Conservation (phyloP, 1,140 invertebrate genomes). For the Hermetia illucens region DNA sequence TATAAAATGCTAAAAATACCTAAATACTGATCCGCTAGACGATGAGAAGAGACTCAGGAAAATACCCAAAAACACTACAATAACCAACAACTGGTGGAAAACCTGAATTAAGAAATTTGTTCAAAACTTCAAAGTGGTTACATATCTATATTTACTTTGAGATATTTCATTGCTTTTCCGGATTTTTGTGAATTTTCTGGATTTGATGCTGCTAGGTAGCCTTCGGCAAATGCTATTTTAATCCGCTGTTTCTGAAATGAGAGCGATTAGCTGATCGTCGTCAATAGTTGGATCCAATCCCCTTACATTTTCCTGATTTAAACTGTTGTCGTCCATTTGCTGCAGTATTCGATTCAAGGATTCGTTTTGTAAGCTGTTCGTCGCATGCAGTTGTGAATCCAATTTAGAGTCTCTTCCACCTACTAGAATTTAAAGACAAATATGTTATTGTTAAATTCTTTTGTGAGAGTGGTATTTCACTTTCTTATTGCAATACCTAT, state of each 20-base stretch:
- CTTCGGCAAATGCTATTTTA: slow-evolving; percentile 82
- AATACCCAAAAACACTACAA: slow-evolving; percentile 60
- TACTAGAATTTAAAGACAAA: background rate
- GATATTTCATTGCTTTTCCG: slow-evolving; percentile 49
- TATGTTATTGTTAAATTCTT: background rate
- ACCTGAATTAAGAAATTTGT: slow-evolving; percentile 15
- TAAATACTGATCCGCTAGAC: slow-evolving; percentile 50
- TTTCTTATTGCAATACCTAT: background rate
- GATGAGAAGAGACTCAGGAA: slow-evolving; percentile 59
- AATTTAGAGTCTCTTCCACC: background rate
- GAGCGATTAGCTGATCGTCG: background rate
- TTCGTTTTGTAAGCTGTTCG: slow-evolving; percentile 14
- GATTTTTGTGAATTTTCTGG: slow-evolving; percentile 35
- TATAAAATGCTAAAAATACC: slow-evolving; percentile 27
- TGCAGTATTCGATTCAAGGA: slow-evolving; percentile 22
- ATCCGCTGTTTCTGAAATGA: slow-evolving; percentile 46
- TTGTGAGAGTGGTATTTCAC: background rate
- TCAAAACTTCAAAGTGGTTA: background rate
- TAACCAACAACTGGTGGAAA: slow-evolving; percentile 53
- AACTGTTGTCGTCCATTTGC: slow-evolving; percentile 17
- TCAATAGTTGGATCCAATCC: background rate
- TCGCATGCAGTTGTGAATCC: slow-evolving; percentile 10
- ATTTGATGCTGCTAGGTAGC: slow-evolving; percentile 54
- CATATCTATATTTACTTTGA: slow-evolving; percentile 36
- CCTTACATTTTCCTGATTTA: slow-evolving; percentile 18